Base-by-base conservation (phyloP, 2,113 vertebrate species). In the Uria aalge region DNA sequence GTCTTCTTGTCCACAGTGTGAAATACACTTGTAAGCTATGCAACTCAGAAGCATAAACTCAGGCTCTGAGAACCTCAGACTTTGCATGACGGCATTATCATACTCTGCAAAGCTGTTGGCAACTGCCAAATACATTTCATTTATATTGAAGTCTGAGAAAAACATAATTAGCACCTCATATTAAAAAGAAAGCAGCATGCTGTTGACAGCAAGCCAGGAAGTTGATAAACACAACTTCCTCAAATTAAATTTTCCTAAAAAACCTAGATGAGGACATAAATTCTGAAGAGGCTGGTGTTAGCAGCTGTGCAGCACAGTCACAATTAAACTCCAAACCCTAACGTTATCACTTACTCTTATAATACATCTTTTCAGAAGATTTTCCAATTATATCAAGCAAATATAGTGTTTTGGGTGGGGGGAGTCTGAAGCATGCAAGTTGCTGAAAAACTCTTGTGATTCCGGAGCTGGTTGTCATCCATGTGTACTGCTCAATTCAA, bases 161-260 rank as follows among this genome's bases (percentile, higher is more conserved):
- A 94, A 90, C 55, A 85, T 95, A 97, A 98, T 97, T 97, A 97
- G 85, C 93, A 95, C 91, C 95, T 97, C 80, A 76, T 64, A 53
- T 88, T 92, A 91, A 92, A 94, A 95, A 93, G 69, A 77, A 92
- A 94, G 74, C 47, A 78, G 64, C 41, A 18, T 78, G 68, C 32
- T 90, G 59, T 88, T 97, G 88, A 96, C 74, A 85, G 64, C 66
- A 53, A 95, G 91, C 88, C 94, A 97, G 64, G 83, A 97, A 97
- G 87, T 27, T 84, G 86, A 97, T 95, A 96, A 97, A 96, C 78
- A 96, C 56, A 93, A 75, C 60, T 94, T 96, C 88, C 92, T 96
- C 76, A 80, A 97, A 98, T 96, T 96, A 71, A 96, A 89, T 96
- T 94, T 91, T 75, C 76, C 79, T 90, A 66, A 95, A 96, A 92